Conservation (phyloP, 2,797 vertebrate genomes). For the Erethizon dorsatum region DNA sequence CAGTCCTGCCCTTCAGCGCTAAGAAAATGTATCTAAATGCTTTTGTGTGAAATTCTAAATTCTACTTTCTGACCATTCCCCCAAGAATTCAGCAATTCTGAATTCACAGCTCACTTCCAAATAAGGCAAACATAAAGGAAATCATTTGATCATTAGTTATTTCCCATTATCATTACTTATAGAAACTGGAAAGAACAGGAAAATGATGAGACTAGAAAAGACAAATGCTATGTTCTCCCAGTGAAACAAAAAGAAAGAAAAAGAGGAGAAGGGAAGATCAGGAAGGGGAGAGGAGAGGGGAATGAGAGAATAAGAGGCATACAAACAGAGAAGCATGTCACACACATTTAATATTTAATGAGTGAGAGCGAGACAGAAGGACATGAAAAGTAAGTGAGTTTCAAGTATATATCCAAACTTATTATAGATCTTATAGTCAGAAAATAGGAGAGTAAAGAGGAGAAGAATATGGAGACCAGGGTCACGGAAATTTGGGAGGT, state of each 20-base stretch:
- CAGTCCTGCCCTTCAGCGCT: neutral
- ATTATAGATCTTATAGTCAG: neutral
- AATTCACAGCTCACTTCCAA: slow-evolving; percentile 33
- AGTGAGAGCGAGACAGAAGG: neutral
- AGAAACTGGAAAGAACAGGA: neutral
- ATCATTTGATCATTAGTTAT: neutral
- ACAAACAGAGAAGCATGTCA: neutral
- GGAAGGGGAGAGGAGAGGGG: no score
- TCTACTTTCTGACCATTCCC: slow-evolving; percentile 13
- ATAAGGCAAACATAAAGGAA: slow-evolving; percentile 32
- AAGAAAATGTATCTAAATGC: neutral
- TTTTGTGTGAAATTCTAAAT: slow-evolving; percentile 49
- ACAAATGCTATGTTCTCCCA: neutral
- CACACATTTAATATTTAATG: neutral
- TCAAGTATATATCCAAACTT: neutral
- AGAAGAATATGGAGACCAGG: neutral
- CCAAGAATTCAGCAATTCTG: slow-evolving; percentile 9
- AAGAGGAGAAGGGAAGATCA: neutral
- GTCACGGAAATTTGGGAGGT: neutral
- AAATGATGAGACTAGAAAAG: slow-evolving; percentile 39
- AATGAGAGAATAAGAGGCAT: neutral
- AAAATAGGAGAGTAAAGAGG: neutral
- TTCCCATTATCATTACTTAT: neutral
- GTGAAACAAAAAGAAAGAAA: no score
- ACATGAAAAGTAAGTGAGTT: neutral